phyloP scores from a whole-genome alignment of 2,888 invertebrate genomes.

The Carterocephalus palaemon region DNA sequence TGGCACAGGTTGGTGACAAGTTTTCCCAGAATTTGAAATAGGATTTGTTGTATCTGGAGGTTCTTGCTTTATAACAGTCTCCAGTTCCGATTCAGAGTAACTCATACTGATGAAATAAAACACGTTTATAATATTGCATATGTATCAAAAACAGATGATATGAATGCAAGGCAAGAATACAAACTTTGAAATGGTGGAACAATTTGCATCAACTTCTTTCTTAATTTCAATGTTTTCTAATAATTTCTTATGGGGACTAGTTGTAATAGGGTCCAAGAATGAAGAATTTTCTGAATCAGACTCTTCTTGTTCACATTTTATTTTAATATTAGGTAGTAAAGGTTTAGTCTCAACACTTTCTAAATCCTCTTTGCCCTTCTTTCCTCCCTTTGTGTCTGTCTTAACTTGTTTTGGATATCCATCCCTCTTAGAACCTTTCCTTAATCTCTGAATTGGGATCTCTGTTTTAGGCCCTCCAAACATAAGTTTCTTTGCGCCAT shows the following conservation, averaged over 20 bases:
- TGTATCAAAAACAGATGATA: neutral
- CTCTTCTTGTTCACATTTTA: constrained; percentile 65
- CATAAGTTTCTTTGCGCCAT: constrained; percentile 62
- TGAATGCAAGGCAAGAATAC: too few relatives aligned
- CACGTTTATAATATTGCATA: neutral
- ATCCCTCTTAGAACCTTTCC: constrained; percentile 59
- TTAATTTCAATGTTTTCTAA: constrained; percentile 58
- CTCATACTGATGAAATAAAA: constrained; percentile 33
- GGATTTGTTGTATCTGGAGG: constrained; percentile 48
- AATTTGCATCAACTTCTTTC: constrained; percentile 58
- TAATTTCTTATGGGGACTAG: constrained; percentile 64
- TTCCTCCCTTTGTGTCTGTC: constrained; percentile 44
- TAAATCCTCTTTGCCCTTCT: constrained; percentile 59
- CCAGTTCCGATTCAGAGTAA: constrained; percentile 50
- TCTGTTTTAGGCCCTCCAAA: constrained; percentile 66
- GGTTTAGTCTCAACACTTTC: constrained; percentile 57
- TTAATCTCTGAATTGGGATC: constrained; percentile 51
- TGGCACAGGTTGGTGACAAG: constrained; percentile 60
- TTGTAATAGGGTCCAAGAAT: constrained; percentile 62
- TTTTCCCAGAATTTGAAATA: constrained; percentile 44
- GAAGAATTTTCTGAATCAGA: constrained; percentile 74
- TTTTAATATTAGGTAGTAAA: constrained; percentile 64
- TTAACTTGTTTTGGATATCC: constrained; percentile 44
- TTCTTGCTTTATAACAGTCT: constrained; percentile 62
- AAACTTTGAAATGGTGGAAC: constrained; percentile 49